These are phyloP conservation scores for Plutomurus gul DNA, from an alignment of 1,140 invertebrate genomes.

Conservation along the genomic window DNA sequence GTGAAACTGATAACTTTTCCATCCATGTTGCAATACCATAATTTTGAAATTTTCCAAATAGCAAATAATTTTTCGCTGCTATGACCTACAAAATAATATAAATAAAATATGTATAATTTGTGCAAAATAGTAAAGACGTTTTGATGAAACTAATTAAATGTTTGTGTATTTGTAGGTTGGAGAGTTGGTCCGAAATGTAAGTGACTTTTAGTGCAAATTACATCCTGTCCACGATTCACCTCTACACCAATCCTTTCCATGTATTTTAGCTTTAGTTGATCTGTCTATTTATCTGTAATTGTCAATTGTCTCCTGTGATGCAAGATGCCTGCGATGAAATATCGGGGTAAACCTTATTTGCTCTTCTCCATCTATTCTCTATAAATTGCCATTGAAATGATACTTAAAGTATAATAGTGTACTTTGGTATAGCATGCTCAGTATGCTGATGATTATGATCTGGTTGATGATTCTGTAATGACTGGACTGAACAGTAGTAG, in stretches of 20 bases:
- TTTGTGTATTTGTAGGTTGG: no score
- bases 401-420: no score
- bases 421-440: slow-evolving; percentile 18
- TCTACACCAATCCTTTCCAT: background rate
- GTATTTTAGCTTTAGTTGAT: slow-evolving; percentile 2
- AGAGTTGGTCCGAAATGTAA: slow-evolving; percentile 51
- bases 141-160: no score
- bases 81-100: no score
- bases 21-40: no score
- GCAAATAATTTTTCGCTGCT: no score
- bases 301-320: background rate
- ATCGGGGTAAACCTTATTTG: background rate
- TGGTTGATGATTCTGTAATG: background rate
- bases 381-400: background rate
- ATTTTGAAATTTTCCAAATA: no score
- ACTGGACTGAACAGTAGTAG: no score
- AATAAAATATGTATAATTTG: no score
- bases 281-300: background rate
- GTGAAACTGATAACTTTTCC: no score
- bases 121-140: no score
- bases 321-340: slow-evolving; percentile 13
- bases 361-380: background rate
- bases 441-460: background rate
- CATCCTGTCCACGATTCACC: background rate
- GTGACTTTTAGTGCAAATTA: background rate